A percentile compares a stretch with the other conserved stretches of the same genome.
Evolutionary conservation across 2,113 vertebrate genomes (phyloP).

Genomic region (Macquaria ambigua): DNA sequence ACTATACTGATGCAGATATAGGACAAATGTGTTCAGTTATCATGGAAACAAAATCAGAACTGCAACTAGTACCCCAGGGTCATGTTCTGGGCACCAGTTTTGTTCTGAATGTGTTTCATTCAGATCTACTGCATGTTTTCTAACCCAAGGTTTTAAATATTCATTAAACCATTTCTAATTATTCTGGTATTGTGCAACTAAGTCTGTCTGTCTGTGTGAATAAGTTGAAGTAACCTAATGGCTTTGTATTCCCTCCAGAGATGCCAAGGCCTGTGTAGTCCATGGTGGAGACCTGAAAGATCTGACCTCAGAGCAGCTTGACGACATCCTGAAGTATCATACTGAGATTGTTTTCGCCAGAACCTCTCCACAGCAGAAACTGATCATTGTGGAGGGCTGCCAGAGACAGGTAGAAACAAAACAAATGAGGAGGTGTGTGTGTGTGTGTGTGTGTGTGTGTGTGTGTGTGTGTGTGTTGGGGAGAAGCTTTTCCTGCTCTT

Average conservation of each 20-base stretch:
- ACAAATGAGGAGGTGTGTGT: background rate
- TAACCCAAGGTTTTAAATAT: background rate
- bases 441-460: background rate
- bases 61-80: background rate
- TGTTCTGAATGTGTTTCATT: slow-evolving; percentile 6
- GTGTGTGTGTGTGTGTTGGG: background rate
- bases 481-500: background rate
- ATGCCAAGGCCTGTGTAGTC: slow-evolving; percentile 95
- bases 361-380: slow-evolving; percentile 94
- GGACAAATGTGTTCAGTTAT: background rate
- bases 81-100: background rate
- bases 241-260: slow-evolving; percentile 77
- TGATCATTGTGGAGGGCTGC: slow-evolving; percentile 96
- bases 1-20: too few relatives aligned
- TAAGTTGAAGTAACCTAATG: background rate
- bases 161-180: background rate
- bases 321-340: slow-evolving; percentile 93
- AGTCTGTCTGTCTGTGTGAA: background rate
- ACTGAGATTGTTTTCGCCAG: slow-evolving; percentile 95
- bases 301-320: slow-evolving; percentile 88
- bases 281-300: slow-evolving; percentile 95
- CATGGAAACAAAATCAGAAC: background rate
- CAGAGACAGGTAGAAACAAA: slow-evolving; percentile 89
- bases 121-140: background rate
- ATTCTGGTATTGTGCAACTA: background rate